These are phyloP conservation scores for Nematopogon swammerdamellus DNA, from an alignment of 2,888 invertebrate species.

Conservation along the genomic window DNA sequence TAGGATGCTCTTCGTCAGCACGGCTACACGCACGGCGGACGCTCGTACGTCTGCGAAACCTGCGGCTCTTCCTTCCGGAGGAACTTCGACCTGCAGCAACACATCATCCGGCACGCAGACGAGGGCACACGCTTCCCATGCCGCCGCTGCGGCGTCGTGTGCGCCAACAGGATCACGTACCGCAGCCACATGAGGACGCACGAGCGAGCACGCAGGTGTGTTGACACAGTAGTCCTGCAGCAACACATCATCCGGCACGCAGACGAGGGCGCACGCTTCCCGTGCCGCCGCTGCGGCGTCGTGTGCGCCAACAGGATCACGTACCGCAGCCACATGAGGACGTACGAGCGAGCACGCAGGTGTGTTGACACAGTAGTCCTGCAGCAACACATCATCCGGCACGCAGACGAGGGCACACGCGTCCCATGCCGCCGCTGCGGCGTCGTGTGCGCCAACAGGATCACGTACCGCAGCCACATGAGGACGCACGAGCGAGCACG, in stretches of 20 bases:
- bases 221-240: too few relatives aligned
- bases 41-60: conserved; percentile 11
- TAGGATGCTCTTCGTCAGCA: conserved; percentile 14
- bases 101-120: conserved; percentile 12
- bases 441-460: conserved; percentile 11
- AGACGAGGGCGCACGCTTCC: conserved; percentile 10
- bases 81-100: conserved; percentile 13
- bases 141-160: conserved; percentile 10
- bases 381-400: conserved; percentile 12
- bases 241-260: conserved; percentile 12
- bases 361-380: conserved; percentile 5
- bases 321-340: conserved; percentile 10
- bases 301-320: conserved; percentile 13
- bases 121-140: conserved; percentile 10
- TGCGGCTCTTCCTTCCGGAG: conserved; percentile 15
- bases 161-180: conserved; percentile 12
- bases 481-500: conserved; percentile 6
- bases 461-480: conserved; percentile 12
- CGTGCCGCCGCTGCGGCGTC: conserved; percentile 11
- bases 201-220: conserved; percentile 10
- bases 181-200: conserved; percentile 11
- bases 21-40: conserved; percentile 10
- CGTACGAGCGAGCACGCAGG: conserved; percentile 5
- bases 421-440: conserved; percentile 11
- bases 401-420: conserved; percentile 10